phyloP scores from a whole-genome alignment of 2,797 vertebrate genomes.

The Scyliorhinus canicula region DNA sequence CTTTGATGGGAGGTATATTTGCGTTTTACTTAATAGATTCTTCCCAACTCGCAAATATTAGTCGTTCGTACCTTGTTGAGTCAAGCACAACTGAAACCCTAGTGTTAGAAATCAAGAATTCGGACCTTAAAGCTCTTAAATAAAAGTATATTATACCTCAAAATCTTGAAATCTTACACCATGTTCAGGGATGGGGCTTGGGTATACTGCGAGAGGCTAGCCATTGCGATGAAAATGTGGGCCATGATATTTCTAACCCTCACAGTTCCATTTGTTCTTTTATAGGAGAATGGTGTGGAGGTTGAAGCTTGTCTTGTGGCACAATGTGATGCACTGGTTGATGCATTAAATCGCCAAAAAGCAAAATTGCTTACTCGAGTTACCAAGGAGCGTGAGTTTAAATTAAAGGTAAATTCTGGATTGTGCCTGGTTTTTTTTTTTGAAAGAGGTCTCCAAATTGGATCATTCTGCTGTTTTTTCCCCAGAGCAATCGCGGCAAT shows the following conservation, averaged over 20 bases:
- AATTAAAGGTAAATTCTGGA: conserved; percentile 77
- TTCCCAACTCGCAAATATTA: too few relatives aligned
- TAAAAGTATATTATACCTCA: too few relatives aligned
- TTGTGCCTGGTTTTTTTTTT: not conserved
- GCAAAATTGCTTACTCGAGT: conserved; percentile 96
- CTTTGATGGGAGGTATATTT: too few relatives aligned
- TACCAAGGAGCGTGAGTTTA: conserved; percentile 93
- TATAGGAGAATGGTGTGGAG: conserved; percentile 87
- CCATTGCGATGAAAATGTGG: not conserved
- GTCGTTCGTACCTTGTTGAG: too few relatives aligned
- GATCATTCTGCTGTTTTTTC: not conserved
- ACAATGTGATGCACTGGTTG: conserved; percentile 91
- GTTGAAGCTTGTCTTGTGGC: conserved; percentile 94
- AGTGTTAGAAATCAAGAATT: too few relatives aligned
- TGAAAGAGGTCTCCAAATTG: not conserved
- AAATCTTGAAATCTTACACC: too few relatives aligned
- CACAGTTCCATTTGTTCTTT: conserved; percentile 33
- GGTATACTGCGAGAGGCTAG: too few relatives aligned
- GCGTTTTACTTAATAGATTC: too few relatives aligned
- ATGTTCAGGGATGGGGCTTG: too few relatives aligned
- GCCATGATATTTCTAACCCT: not conserved
- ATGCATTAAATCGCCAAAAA: conserved; percentile 87
- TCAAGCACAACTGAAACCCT: too few relatives aligned
- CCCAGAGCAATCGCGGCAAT: too few relatives aligned
- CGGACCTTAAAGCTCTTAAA: too few relatives aligned